Base-by-base conservation (phyloP, 2,888 invertebrate species). In the Geophilus truncorum region DNA sequence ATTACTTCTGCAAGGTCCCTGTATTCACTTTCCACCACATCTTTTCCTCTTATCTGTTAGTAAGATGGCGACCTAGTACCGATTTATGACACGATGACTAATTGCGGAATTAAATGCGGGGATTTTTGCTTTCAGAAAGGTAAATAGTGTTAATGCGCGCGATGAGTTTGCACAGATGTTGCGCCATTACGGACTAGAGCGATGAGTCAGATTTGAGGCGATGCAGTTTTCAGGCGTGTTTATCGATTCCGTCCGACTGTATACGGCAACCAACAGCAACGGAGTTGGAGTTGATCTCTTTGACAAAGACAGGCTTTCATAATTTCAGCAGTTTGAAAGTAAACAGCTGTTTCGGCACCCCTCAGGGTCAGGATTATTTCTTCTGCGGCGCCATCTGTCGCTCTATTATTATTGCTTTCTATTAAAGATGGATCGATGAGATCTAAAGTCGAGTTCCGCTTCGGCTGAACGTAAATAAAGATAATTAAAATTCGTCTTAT, bases 121-220 rank as follows among this genome's bases (percentile, higher is more conserved):
- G 25, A 28, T 70, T 70, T 15, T n/a, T 9, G 12, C 12, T 10
- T 23, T 70, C 28, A 23, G 6, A 70, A 70, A 70, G 70, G 70
- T 70, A 51, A 51, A 51, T 32, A 45, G 45, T 15, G 70, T 70
- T 70, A 70, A 70, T 70, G 28, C n/a, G 70, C 28, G 70, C 28
- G 70, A 70, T 70, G 70, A 70, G 70, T 70, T 23, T 70, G 28
- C 70, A 70, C 70, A 70, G 70, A 70, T 70, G 70, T 70, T 70
- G 15, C 70, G 12, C 70, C 70, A 70, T 70, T 70, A 28, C 70
- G n/a, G n/a, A 28, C 70, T 28, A 25, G 70, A 12, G 28, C 28
- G 70, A 70, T 70, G 70, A 70, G 70, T 70, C 70, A 70, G 70
- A 70, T 70, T 70, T 70, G 70, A 70, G 70, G 70, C 70, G 28